Conservation (phyloP, 2,113 vertebrate genomes). For the Halcyon senegalensis region DNA sequence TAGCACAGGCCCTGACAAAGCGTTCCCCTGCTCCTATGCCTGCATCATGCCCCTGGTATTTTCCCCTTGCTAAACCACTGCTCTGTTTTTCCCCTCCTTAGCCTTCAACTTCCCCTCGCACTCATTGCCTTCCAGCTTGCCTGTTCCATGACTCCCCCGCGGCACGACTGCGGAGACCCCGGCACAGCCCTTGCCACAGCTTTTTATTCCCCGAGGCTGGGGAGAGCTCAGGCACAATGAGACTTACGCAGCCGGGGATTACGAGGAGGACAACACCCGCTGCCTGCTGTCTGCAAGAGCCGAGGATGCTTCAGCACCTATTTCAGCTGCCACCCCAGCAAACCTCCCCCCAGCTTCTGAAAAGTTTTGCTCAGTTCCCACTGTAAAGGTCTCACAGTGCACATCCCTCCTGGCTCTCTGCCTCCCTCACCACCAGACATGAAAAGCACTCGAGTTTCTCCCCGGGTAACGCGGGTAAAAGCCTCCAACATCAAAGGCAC, state of each 20-base stretch:
- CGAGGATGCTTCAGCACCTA: slow-evolving; percentile 31
- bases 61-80: background rate
- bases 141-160: background rate
- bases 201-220: background rate
- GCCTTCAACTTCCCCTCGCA: background rate
- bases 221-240: background rate
- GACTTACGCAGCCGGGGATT: slow-evolving; percentile 6
- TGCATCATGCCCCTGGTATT: background rate
- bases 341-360: background rate
- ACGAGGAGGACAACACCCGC: accelerated
- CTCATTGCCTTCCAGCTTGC: background rate
- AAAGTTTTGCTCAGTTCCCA: background rate
- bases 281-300: accelerated
- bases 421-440: slow-evolving; percentile 16
- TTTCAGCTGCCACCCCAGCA: background rate
- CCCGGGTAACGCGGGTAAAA: background rate
- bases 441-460: slow-evolving; percentile 50
- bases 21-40: accelerated
- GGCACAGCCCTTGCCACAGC: background rate
- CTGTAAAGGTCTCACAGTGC: background rate
- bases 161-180: background rate
- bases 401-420: slow-evolving; percentile 24
- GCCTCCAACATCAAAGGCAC: slow-evolving; percentile 59
- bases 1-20: background rate
- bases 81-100: background rate